Evolutionary conservation across 1,140 invertebrate genomes (phyloP), one percentile per base, ranked within the genome.

Genomic region (Drosophila neocordata): DNA sequence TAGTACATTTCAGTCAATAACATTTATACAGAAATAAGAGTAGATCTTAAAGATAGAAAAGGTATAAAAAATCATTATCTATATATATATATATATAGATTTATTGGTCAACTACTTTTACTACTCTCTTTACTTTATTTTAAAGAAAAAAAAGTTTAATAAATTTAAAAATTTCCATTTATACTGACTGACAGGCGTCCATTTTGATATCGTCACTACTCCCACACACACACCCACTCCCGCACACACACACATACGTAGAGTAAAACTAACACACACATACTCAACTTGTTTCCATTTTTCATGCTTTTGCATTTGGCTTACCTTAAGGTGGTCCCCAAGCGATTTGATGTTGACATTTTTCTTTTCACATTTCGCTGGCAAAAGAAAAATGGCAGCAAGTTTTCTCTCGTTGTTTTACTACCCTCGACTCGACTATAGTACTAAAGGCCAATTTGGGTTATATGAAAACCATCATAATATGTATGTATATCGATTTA

Each of bases 181-280:
- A 9, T 55, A 37, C 56, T 74, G 71, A 74, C 56, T 74, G 72
- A 74, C 72, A 41, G 71, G 63, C 64, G 71, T 74, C 72, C 72
- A 57, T 74, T 67, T 74, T 66, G 63, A 61, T 60, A 57, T 74
- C 65, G 11, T 27, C 15, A 1, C 34, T 1, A 0, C 12, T 27
- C 12, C 15, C 11, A 22, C 35, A 18, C 12, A 8, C 20, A 1
- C 52, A 18, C 37, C 35, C 37, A n/a, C n/a, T 4, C 37, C 1
- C 4, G 13, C 37, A 1, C 37, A 38, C 38, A 15, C 13, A 41
- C 13, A 15, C 38, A 41, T 0, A 18, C 38, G 15, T 0, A 15
- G 15, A 11, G 41, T 20, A 20, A 20, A 20, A 20, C 41, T 48
- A 48, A 48, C 41, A 48, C 41, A 48, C 41, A 48, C 41, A 48